Evolutionary conservation across 2,797 vertebrate genomes (phyloP).

Genomic region (Poeciliopsis gracilis): DNA sequence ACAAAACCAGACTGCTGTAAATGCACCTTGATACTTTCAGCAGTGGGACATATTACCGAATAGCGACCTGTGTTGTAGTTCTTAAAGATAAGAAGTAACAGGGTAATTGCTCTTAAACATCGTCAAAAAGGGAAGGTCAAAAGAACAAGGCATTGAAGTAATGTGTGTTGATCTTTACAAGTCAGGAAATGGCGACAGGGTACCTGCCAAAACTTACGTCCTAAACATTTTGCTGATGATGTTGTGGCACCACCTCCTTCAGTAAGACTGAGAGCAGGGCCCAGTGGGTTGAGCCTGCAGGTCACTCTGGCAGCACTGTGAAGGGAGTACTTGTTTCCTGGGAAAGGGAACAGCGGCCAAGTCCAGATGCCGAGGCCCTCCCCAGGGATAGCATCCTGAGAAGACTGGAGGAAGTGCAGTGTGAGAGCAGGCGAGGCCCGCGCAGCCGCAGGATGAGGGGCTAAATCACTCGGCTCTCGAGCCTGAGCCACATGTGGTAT

Average conservation of each 20-base stretch:
- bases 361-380: conserved; percentile 87
- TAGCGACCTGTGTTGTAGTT: neutral
- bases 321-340: conserved; percentile 89
- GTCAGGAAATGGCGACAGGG: neutral
- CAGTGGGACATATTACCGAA: neutral
- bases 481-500: conserved; percentile 78
- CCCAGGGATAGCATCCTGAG: conserved; percentile 82
- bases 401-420: conserved; percentile 83
- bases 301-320: conserved; percentile 77
- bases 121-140: neutral
- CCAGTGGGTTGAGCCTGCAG: conserved; percentile 58
- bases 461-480: conserved; percentile 72
- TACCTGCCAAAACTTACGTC: neutral
- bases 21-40: no score
- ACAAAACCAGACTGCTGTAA: neutral
- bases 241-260: conserved; percentile 51
- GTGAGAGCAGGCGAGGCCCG: conserved; percentile 77
- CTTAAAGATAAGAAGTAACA: neutral
- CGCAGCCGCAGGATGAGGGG: conserved; percentile 70
- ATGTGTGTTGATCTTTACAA: neutral
- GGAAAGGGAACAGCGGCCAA: conserved; percentile 92
- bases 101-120: neutral
- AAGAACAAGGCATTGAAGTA: neutral
- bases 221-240: conserved; percentile 34
- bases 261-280: conserved; percentile 38